Percentiles rank a stretch among this genome's conserved stretches.
Conservation (phyloP, 2,797 vertebrate species). For the Coregonus suidteri region DNA sequence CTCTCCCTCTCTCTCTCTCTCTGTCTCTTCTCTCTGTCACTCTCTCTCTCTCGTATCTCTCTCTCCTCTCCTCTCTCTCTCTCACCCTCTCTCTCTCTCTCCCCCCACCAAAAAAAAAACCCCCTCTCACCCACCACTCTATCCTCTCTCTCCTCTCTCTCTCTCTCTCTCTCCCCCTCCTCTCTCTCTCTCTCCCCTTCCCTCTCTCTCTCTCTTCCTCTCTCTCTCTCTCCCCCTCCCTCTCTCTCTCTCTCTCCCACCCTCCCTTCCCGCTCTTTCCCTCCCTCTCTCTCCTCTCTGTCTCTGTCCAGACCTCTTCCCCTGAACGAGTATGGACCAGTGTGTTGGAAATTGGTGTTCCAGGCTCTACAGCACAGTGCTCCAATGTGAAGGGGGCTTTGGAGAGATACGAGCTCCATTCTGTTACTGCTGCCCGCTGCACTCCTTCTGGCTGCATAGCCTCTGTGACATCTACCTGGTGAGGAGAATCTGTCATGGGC, state of each 20-base stretch:
- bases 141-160: too few relatives aligned
- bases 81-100: neutral
- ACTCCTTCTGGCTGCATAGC: constrained; percentile 80
- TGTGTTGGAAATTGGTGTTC: constrained; percentile 84
- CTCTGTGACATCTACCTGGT: constrained; percentile 88
- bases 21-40: neutral
- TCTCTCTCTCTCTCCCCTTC: neutral
- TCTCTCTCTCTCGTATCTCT: neutral
- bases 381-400: constrained; percentile 72
- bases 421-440: constrained; percentile 67
- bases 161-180: neutral
- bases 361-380: constrained; percentile 69
- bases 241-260: too few relatives aligned
- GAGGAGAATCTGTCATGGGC: constrained; percentile 43
- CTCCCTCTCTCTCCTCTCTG: too few relatives aligned
- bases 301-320: constrained; percentile 58
- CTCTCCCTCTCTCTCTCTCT: too few relatives aligned
- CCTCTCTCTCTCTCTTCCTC: neutral
- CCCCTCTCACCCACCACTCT: too few relatives aligned
- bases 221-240: neutral
- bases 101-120: too few relatives aligned
- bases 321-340: constrained; percentile 70
- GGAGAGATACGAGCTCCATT: constrained; percentile 72
- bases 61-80: neutral
- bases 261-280: too few relatives aligned